Conservation (phyloP, 2,888 invertebrate species). For the Sinotaia quadrata region DNA sequence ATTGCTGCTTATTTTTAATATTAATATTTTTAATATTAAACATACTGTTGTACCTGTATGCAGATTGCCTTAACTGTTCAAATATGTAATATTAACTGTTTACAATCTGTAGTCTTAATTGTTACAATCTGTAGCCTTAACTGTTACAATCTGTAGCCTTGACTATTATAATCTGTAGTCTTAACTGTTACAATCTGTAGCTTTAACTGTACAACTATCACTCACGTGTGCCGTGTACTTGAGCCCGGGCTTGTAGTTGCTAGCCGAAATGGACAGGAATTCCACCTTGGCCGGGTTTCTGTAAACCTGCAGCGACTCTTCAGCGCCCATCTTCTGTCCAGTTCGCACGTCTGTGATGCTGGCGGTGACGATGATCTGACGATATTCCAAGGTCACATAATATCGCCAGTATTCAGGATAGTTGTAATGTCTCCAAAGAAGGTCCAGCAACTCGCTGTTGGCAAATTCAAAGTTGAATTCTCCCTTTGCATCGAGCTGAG, state of each 20-base stretch:
- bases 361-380: constrained; percentile 75
- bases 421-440: too few relatives aligned
- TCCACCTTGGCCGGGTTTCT: constrained; percentile 84
- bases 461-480: background rate
- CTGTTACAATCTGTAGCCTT: too few relatives aligned
- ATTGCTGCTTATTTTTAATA: too few relatives aligned
- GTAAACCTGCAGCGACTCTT: constrained; percentile 76
- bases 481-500: constrained; percentile 14
- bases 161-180: too few relatives aligned
- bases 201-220: too few relatives aligned
- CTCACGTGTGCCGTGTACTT: constrained; percentile 86
- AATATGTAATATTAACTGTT: too few relatives aligned
- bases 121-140: too few relatives aligned
- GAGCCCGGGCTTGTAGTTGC: constrained; percentile 89
- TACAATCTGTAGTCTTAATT: too few relatives aligned
- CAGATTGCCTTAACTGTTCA: too few relatives aligned
- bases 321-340: constrained; percentile 87
- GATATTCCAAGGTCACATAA: constrained; percentile 30
- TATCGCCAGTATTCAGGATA: background rate
- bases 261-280: constrained; percentile 82
- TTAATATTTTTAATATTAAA: too few relatives aligned
- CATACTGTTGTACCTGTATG: too few relatives aligned
- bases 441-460: background rate
- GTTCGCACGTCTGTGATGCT: constrained; percentile 92
- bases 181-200: too few relatives aligned